Evolutionary conservation across 2,888 invertebrate species (phyloP), one percentile per base, ranked within the genome.

Genomic region (Eupithecia insigniata): DNA sequence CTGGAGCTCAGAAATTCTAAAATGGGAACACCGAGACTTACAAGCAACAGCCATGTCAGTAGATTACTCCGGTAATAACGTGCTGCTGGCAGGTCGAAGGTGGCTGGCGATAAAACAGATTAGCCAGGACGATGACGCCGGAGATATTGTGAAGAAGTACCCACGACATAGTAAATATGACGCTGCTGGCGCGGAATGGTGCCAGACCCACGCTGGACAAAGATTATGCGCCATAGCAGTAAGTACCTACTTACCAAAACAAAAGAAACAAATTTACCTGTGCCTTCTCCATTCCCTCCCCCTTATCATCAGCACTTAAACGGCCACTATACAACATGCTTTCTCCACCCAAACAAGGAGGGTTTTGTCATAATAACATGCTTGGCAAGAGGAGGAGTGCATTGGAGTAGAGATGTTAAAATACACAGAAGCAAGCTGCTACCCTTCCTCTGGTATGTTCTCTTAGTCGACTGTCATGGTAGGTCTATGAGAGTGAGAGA

Each of bases 41-140:
- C 96, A 98, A 95, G 98, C 98, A 6, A 98, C 97, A 84, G 97
- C 98, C 26, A 98, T 99, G 98, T 97, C 98, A 72, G 96, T 99
- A 55, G 98, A 98, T 90, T 96, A 96, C 85, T 96, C 97, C 7
- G 98, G 98, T 1, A 96, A 96, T 83, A 97, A 96, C 93, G 97
- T 98, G 61, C 92, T 99, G 67, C 92, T 99, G 77, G 98, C 98
- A 26, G 98, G 98, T 94, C 92, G 96, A 14, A 90, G 97, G 80
- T 97, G 97, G 91, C 95, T 98, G 72, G 98, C 98, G 3, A 95
- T 98, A 67, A 96, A 95, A 76, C 89, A 96, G 70, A 94, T 98
- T 81, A 96, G 96, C 81, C 91, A 98, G 66, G 96, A 97, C 76
- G 96, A 96, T 74, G 95, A 96, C 68, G 95, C 96, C 0, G 95